A percentile compares a stretch with the other conserved stretches of the same genome.
Evolutionary conservation across 2,888 invertebrate species (phyloP).

Genomic region (Tholera decimalis): DNA sequence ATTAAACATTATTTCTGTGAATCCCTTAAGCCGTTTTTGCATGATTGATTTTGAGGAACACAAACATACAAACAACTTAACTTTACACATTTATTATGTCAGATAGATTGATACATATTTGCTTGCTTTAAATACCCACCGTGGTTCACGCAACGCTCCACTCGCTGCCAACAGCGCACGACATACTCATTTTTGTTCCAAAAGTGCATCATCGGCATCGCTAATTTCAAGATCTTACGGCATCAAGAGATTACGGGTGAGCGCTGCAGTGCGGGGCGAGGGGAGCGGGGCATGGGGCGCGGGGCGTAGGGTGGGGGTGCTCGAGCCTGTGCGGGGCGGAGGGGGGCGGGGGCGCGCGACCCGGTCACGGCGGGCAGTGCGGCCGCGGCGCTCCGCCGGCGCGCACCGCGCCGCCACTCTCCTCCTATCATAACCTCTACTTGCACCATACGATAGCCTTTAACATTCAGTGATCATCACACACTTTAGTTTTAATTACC

Average conservation of each 20-base stretch:
- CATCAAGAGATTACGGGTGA: constrained; percentile 84
- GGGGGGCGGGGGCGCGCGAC: constrained; percentile 78
- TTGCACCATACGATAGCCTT: constrained; percentile 57
- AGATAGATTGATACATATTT: no score
- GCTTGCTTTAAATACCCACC: no score
- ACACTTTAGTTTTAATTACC: constrained; percentile 65
- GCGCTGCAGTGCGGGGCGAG: constrained; percentile 86
- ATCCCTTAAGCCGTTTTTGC: no score
- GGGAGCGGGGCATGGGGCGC: constrained; percentile 60
- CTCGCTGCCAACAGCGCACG: background rate
- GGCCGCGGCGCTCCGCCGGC: constrained; percentile 89
- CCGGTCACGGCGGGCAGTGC: constrained; percentile 88
- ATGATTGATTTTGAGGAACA: no score
- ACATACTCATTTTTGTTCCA: constrained; percentile 46
- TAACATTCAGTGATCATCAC: constrained; percentile 52
- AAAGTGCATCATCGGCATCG: constrained; percentile 86
- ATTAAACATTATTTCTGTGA: no score
- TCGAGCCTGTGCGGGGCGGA: constrained; percentile 38
- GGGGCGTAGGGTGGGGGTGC: constrained; percentile 54
- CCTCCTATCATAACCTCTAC: constrained; percentile 65
- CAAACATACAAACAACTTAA: no score
- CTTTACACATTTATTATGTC: no score
- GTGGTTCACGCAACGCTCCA: no score
- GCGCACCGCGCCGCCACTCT: constrained; percentile 81
- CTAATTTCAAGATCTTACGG: constrained; percentile 88